A percentile compares a stretch with the other conserved stretches of the same genome.
These are phyloP conservation scores for Andinoacara biseriatus DNA, from an alignment of 2,113 vertebrate species.

Conservation along the genomic window DNA sequence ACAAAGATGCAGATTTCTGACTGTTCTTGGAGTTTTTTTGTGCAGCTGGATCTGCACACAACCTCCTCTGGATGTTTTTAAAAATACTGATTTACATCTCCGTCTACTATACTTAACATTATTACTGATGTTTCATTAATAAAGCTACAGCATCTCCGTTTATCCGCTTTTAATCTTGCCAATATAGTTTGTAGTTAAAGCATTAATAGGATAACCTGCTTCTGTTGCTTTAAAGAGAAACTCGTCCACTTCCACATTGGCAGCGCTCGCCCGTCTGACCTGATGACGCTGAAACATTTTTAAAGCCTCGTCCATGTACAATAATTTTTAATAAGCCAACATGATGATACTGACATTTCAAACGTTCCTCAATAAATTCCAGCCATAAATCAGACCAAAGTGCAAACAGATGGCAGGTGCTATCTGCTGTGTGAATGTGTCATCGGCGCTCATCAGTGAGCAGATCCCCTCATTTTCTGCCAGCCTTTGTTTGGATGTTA, in stretches of 20 bases:
- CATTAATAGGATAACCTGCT: background rate
- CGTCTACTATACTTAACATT: background rate
- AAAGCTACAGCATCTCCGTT: background rate
- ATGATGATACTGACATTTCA: background rate
- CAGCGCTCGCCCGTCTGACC: background rate
- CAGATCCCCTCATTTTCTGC: background rate
- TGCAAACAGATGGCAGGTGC: slow-evolving; percentile 1
- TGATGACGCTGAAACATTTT: background rate
- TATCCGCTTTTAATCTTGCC: background rate
- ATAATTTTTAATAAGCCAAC: background rate
- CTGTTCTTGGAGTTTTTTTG: background rate
- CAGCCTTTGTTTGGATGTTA: background rate
- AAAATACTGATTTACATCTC: background rate
- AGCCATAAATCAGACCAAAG: slow-evolving; percentile 30
- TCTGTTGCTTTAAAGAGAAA: background rate
- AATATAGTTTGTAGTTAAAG: background rate
- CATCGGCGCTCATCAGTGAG: background rate
- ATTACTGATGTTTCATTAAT: background rate
- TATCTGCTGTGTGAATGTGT: background rate
- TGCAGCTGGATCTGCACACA: background rate
- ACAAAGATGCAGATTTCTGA: background rate
- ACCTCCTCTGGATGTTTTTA: background rate
- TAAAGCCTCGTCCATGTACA: background rate
- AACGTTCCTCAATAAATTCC: background rate
- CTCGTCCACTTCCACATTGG: background rate